Conservation (phyloP, 1,140 invertebrate genomes). For the Bemisia tabaci region DNA sequence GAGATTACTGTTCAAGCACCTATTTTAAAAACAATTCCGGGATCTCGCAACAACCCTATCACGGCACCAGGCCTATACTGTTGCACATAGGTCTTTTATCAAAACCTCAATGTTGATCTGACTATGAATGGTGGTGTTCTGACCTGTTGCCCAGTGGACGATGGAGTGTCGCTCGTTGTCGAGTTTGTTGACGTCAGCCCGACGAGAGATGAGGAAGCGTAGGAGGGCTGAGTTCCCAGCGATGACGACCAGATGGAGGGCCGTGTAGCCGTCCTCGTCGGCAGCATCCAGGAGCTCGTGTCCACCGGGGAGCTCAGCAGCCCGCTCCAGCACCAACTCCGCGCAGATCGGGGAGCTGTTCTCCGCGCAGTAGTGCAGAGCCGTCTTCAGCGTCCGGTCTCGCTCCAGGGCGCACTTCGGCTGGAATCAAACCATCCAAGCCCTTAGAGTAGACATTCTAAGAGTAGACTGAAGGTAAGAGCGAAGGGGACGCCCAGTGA, state of each 20-base stretch:
- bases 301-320: slow-evolving; percentile 32
- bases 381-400: slow-evolving; percentile 71
- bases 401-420: slow-evolving; percentile 44
- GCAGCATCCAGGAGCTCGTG: slow-evolving; percentile 49
- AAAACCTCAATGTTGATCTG: too few relatives aligned
- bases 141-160: slow-evolving; percentile 98
- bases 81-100: too few relatives aligned
- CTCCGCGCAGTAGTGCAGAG: slow-evolving; percentile 80
- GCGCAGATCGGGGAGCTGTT: slow-evolving; percentile 48
- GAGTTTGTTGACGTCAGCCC: slow-evolving; percentile 72
- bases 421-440: slow-evolving; percentile 33
- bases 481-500: too few relatives aligned
- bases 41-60: too few relatives aligned
- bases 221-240: slow-evolving; percentile 73
- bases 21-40: too few relatives aligned
- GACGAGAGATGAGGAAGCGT: slow-evolving; percentile 60
- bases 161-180: slow-evolving; percentile 91
- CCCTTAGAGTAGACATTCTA: neutral
- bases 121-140: too few relatives aligned
- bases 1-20: too few relatives aligned
- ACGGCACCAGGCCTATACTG: too few relatives aligned
- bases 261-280: slow-evolving; percentile 88
- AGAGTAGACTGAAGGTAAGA: slow-evolving; percentile 1
- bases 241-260: slow-evolving; percentile 83
- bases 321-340: slow-evolving; percentile 55